Base-by-base conservation (phyloP, 1,140 invertebrate genomes). In the Cydia amplana region DNA sequence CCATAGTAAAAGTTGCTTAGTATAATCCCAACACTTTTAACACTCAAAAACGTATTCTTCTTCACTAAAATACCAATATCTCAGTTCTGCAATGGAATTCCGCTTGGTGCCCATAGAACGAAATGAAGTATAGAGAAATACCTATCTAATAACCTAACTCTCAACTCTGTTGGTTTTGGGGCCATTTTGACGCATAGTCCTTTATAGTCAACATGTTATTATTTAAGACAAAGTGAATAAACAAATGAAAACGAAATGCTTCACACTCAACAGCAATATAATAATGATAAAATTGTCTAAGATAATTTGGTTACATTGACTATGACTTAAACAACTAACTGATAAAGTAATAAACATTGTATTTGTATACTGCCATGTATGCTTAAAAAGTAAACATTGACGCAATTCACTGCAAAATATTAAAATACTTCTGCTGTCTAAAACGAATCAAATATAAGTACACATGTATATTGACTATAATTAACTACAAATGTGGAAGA, bases 221-320 rank as follows among this genome's bases (percentile, higher is more conserved):
- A 40, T 40, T 9, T 40, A 40, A 40, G 36, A 40, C 12, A 46
- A 12, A 43, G 7, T 43, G 40, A 12, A 43, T 40, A 40, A 10
- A 43, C 40, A 51, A 51, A 51, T 51, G 6, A 60, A 60, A 60
- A 60, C 20, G 23, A 20, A 10, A 23, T 23, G 7, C 18, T 18
- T 60, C 55, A 60, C 55, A 60, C n/a, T 60, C 55, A 60, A 60
- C 20, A 23, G n/a, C 20, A 60, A 18, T 60, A 60, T 60, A 60
- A 23, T 60, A 2, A 60, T 60, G 10, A 23, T 60, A 60, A 60
- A 60, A 10, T 23, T 60, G 55, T 10, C 55, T 23, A 60, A 60
- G 6, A 23, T 23, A 10, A 60, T 60, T 60, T 23, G 55, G 18
- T 60, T 60, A 60, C 20, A 60, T 60, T 60, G 55, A 12, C 55